A percentile compares a stretch with the other conserved stretches of the same genome.
Conservation (phyloP, 1,140 invertebrate genomes). For the Magallana gigas region DNA sequence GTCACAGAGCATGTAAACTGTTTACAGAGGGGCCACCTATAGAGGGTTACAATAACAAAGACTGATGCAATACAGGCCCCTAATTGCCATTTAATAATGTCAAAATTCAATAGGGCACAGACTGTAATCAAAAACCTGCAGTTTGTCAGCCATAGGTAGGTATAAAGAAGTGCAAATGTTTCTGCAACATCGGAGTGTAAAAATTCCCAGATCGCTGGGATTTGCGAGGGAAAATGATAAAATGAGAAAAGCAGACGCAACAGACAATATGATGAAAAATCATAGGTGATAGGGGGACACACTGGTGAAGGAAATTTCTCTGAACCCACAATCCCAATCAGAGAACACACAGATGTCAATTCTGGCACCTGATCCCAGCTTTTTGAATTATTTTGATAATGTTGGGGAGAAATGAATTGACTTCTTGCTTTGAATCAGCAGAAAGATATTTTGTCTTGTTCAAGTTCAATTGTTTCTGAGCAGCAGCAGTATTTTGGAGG, state of each 20-base stretch:
- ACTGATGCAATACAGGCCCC: conserved; percentile 23
- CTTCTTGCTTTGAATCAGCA: conserved; percentile 29
- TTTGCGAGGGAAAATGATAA: background rate
- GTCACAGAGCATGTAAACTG: conserved; percentile 10
- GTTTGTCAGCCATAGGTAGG: background rate
- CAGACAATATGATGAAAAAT: conserved; percentile 24
- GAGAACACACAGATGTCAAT: conserved; percentile 12
- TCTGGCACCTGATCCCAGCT: conserved; percentile 15
- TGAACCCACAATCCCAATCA: background rate
- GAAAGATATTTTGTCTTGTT: conserved; percentile 36
- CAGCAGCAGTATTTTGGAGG: conserved; percentile 23
- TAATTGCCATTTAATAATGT: conserved; percentile 37
- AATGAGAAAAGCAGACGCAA: background rate
- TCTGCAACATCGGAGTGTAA: background rate
- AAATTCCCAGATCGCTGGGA: background rate
- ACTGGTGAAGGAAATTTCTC: background rate
- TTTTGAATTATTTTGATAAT: conserved; percentile 37
- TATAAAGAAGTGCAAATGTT: background rate
- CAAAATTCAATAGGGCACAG: conserved; percentile 27
- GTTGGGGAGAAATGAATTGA: conserved; percentile 30
- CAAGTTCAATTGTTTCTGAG: conserved; percentile 31
- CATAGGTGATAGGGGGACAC: conserved; percentile 15
- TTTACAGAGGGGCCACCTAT: conserved; percentile 10
- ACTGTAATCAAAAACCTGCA: background rate
- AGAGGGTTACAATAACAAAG: conserved; percentile 2